These are phyloP conservation scores for Neria commutata DNA, from an alignment of 2,888 invertebrate species.

Conservation along the genomic window DNA sequence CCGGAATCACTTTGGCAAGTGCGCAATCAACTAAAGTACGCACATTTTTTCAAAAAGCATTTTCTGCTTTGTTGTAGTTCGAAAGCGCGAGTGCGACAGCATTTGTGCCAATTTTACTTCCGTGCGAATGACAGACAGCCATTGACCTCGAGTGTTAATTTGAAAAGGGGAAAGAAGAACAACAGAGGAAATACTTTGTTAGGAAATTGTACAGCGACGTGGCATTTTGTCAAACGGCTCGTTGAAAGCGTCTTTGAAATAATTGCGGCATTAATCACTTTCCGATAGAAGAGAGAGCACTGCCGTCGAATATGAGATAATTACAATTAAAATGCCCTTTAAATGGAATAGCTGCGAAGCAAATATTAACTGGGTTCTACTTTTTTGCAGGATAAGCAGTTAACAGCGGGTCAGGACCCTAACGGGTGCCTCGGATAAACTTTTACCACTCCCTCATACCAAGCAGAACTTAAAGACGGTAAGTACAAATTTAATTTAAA, in stretches of 20 bases:
- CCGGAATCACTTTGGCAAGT: no score
- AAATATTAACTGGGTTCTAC: conserved; percentile 37
- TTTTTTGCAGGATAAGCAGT: conserved; percentile 42
- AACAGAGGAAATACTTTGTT: not conserved
- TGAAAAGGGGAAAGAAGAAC: not conserved
- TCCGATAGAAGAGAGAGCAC: not conserved
- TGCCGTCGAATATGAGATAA: not conserved
- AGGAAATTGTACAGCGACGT: not conserved
- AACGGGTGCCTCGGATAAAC: conserved; percentile 53
- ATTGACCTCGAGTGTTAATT: no score
- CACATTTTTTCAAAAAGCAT: no score
- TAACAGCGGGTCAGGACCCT: conserved; percentile 47
- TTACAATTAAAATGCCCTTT: conserved; percentile 26
- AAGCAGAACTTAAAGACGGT: conserved; percentile 34
- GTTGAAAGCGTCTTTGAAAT: not conserved
- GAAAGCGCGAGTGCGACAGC: no score
- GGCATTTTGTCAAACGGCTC: not conserved
- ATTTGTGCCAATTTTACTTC: no score
- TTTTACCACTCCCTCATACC: conserved; percentile 17
- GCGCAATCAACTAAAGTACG: no score
- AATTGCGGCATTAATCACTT: not conserved
- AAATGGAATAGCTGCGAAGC: conserved; percentile 29
- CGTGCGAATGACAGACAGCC: not conserved
- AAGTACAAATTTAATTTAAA: conserved; percentile 33
- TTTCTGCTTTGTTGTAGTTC: no score